phyloP scores from a whole-genome alignment of 1,140 invertebrate genomes.

The Palaemon carinicauda region DNA sequence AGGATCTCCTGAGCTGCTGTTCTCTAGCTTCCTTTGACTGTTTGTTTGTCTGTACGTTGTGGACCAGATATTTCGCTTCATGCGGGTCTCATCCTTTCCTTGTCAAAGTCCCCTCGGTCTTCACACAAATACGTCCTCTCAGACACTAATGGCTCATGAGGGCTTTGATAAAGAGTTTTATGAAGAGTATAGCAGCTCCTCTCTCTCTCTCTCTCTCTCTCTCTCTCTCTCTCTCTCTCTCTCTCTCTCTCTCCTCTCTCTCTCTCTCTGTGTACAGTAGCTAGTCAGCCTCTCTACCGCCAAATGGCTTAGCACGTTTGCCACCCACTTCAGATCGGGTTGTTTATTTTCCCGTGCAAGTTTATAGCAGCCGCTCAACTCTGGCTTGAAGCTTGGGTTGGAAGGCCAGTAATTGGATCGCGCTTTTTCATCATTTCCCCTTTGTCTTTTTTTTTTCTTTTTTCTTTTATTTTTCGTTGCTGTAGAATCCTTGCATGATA shows the following conservation, averaged over 20 bases:
- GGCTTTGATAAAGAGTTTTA: conserved; percentile 8
- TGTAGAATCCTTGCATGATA: too few species aligned
- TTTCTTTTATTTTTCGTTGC: too few species aligned
- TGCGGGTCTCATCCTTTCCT: neutral
- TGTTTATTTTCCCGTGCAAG: neutral
- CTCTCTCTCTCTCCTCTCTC: neutral
- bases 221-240: neutral
- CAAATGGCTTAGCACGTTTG: neutral
- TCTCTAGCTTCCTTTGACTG: too few species aligned
- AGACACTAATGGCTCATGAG: neutral
- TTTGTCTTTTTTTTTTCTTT: too few species aligned
- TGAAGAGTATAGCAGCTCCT: neutral
- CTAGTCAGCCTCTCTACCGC: neutral
- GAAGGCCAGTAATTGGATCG: too few species aligned
- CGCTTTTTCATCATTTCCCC: too few species aligned
- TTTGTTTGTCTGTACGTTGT: neutral
- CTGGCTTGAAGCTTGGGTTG: neutral
- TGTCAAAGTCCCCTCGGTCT: neutral
- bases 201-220: neutral
- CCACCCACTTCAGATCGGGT: neutral
- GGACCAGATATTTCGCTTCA: neutral
- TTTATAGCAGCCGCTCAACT: neutral
- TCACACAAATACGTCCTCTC: neutral
- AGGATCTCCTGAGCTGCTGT: too few species aligned
- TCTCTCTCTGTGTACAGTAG: neutral